Base-by-base conservation (phyloP, 2,797 vertebrate genomes). In the Paratrypauchen microcephalus region DNA sequence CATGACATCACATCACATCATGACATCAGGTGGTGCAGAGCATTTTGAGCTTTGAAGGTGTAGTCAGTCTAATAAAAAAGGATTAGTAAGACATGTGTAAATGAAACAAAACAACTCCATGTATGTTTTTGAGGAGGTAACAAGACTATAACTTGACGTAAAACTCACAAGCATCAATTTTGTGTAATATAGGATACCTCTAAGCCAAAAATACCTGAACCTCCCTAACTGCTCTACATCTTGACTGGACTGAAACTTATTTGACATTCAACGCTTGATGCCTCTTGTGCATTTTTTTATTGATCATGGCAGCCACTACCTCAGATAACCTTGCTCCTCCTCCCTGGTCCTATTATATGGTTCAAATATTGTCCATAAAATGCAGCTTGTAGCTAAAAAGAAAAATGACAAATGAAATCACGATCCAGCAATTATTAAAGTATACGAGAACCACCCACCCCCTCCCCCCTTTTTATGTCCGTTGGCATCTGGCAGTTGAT, bases 141-240 rank as follows among this genome's bases (percentile, higher is more conserved):
- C 32, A 36, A 9, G 32, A 32, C 7, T 32, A 32, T 32, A 32
- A 32, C 30, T 6, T 32, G 30, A 36, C 32, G 9, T 36, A 36
- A 36, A 36, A 36, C 32, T 36, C 32, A 9, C 32, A 36, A 36
- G 32, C 9, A 8, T 8, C 8, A 36, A 2, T 36, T 36, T 36
- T 36, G 8, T 2, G 8, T 36, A 36, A 36, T 36, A 9, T 36
- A 36, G 32, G 32, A 36, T 8, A 48, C 47, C 18, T 48, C 6
- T 19, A 2, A 62, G 48, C 68, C 23, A 21, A 24, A 66, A 76
- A 77, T 68, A 83, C 72, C 77, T 81, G 80, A 74, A 75, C 78
- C 70, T 54, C 21, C n/a, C 9, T n/a, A 23, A 54, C 47, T 7
- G 47, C 18, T n/a, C 52, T 12, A 23, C 52, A 54, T 54, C 52